Percentiles rank a stretch among this genome's conserved stretches.
Conservation (phyloP, 2,888 invertebrate genomes). For the Protodeltote pygarga region DNA sequence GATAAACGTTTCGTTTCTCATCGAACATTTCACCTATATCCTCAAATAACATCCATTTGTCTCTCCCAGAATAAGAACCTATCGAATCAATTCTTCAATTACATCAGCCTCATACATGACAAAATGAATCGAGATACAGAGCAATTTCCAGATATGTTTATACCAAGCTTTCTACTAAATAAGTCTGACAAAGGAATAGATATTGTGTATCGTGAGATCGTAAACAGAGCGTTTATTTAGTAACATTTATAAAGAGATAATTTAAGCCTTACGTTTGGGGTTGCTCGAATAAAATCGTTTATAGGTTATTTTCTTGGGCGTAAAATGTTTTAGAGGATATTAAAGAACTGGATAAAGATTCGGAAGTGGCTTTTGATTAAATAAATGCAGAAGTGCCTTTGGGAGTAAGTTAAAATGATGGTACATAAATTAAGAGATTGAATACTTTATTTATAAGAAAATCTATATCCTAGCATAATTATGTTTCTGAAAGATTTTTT, state of each 20-base stretch:
- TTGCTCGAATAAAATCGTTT: conserved; percentile 40
- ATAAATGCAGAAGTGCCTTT: neutral
- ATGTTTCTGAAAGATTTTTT: no score
- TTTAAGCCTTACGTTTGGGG: conserved; percentile 43
- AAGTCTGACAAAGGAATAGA: conserved; percentile 54
- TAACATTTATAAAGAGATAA: conserved; percentile 57
- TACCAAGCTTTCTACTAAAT: conserved; percentile 66
- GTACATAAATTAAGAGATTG: no score
- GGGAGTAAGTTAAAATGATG: no score
- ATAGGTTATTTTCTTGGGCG: conserved; percentile 11
- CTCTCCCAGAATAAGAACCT: conserved; percentile 12
- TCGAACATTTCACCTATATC: conserved; percentile 2
- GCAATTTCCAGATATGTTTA: conserved; percentile 24
- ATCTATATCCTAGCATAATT: no score
- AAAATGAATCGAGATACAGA: conserved; percentile 37
- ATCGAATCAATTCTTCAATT: conserved; percentile 28
- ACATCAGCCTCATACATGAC: conserved; percentile 13
- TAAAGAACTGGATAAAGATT: conserved; percentile 2
- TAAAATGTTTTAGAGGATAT: conserved; percentile 13
- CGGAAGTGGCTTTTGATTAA: neutral
- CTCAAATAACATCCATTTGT: conserved; percentile 11
- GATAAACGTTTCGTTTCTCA: neutral
- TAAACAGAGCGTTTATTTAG: conserved; percentile 61
- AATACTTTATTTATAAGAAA: no score
- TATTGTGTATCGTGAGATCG: conserved; percentile 61